These are phyloP conservation scores for Zapornia atra DNA, from an alignment of 2,113 vertebrate genomes.

Conservation along the genomic window DNA sequence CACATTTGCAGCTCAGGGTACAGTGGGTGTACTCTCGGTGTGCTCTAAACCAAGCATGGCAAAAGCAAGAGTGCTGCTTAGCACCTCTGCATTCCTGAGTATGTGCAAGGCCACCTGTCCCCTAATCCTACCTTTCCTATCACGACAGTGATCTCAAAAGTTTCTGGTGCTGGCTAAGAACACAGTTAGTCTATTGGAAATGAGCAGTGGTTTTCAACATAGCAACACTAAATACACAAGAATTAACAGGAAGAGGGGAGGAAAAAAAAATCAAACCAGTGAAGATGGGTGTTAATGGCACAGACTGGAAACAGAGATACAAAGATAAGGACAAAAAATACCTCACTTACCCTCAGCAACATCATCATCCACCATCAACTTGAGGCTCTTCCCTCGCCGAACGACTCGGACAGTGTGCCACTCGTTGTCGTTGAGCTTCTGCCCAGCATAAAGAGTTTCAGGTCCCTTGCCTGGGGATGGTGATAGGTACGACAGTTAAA, in stretches of 20 bases:
- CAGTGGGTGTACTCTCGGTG: background rate
- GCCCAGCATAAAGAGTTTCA: slow-evolving; percentile 93
- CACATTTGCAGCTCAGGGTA: background rate
- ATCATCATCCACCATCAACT: slow-evolving; percentile 93
- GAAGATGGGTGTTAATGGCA: fast-evolving
- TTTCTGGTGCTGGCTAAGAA: background rate
- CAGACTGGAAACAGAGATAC: background rate
- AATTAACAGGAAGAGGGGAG: background rate
- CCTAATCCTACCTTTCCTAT: fast-evolving
- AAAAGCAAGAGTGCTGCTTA: background rate
- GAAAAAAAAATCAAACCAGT: fast-evolving
- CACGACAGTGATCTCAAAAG: fast-evolving
- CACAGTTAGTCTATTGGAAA: background rate
- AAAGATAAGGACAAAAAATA: background rate
- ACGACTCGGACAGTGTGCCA: slow-evolving; percentile 96
- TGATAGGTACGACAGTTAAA: slow-evolving; percentile 62
- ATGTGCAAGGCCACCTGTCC: background rate
- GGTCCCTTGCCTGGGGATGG: slow-evolving; percentile 91
- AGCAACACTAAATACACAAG: background rate
- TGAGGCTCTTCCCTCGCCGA: slow-evolving; percentile 92
- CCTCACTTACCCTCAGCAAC: slow-evolving; percentile 88
- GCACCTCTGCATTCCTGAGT: background rate
- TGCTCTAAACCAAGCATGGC: background rate
- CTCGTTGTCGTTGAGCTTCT: slow-evolving; percentile 97
- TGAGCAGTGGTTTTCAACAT: background rate